Evolutionary conservation across 2,888 invertebrate species (phyloP), one percentile per base, ranked within the genome.

Genomic region (Mythimna loreyi): DNA sequence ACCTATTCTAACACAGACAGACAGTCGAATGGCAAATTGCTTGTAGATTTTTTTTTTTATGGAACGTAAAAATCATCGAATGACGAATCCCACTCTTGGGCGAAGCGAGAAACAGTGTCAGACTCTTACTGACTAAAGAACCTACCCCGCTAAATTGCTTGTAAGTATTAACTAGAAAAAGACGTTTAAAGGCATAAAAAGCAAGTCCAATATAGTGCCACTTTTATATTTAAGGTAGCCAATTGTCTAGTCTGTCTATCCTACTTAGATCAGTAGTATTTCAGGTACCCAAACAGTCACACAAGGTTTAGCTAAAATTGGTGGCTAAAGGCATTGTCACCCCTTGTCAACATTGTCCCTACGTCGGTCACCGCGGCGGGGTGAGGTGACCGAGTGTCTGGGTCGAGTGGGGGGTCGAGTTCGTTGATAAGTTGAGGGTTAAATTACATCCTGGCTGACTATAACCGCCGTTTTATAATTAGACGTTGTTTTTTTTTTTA

Each of bases 301-400:
- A 5, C 28, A 40, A 56, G 45, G 40, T 57, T 40, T 21, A 8
- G 28, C 61, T 56, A 50, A 77, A 73, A 71, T 73, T 57, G 23
- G 60, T 13, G 60, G 60, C 28, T 50, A 55, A 50, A 23, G 58
- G 62, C 58, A 21, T 62, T 53, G 50, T 82, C 67, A 72, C 50
- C 72, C 72, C 56, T 71, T 72, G 61, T 77, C 78, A 77, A 56
- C 78, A 56, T 45, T 30, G 66, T 58, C 71, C 77, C 77, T 70
- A 71, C 45, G 16, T 61, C 56, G 62, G 78, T 72, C 36, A 61
- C 25, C 40, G 59, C n/a, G 33, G 53, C 25, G 30, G 52, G 72
- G 40, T 11, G 61, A 60, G 33, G 56, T 43, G 53, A 28, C 19
- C 11, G 25, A 25, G 40, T 58, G 2, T 49, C 23, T 19, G 59